Percentiles rank a stretch among this genome's conserved stretches.
Evolutionary conservation across 2,888 invertebrate species (phyloP).

Genomic region (Vandiemenella viatica): DNA sequence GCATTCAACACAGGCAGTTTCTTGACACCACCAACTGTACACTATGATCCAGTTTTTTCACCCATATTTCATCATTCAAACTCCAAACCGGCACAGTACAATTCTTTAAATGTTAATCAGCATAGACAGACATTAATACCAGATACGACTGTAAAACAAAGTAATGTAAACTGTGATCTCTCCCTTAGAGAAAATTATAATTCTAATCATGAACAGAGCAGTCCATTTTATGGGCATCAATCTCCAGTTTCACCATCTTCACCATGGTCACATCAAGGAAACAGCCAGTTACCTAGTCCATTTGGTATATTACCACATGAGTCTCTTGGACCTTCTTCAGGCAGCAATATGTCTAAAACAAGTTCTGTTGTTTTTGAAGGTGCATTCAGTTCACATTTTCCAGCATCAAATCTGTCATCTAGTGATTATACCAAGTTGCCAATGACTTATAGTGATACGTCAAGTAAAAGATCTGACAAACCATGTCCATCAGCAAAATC

Average conservation of each 20-base stretch:
- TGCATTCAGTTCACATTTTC: slow-evolving; percentile 51
- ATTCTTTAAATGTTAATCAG: slow-evolving; percentile 34
- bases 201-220: slow-evolving; percentile 37
- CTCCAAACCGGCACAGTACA: slow-evolving; percentile 57
- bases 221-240: slow-evolving; percentile 50
- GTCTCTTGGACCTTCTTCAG: slow-evolving; percentile 52
- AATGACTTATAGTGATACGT: slow-evolving; percentile 8
- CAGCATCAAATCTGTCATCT: slow-evolving; percentile 44
- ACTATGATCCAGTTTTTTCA: slow-evolving; percentile 68
- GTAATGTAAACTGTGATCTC: slow-evolving; percentile 40
- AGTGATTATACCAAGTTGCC: slow-evolving; percentile 18
- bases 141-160: slow-evolving; percentile 30
- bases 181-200: slow-evolving; percentile 42
- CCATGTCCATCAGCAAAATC: slow-evolving; percentile 31
- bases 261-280: slow-evolving; percentile 55
- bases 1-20: slow-evolving; percentile 57
- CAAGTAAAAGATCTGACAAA: slow-evolving; percentile 10
- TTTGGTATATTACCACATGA: slow-evolving; percentile 67
- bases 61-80: slow-evolving; percentile 68
- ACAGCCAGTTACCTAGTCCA: slow-evolving; percentile 47
- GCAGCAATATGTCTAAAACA: slow-evolving; percentile 39
- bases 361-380: slow-evolving; percentile 42
- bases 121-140: slow-evolving; percentile 16
- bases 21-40: slow-evolving; percentile 57
- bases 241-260: slow-evolving; percentile 33